Percentiles rank a stretch among this genome's conserved stretches.
phyloP scores from a whole-genome alignment of 1,140 invertebrate species.

The Penaeus vannamei region DNA sequence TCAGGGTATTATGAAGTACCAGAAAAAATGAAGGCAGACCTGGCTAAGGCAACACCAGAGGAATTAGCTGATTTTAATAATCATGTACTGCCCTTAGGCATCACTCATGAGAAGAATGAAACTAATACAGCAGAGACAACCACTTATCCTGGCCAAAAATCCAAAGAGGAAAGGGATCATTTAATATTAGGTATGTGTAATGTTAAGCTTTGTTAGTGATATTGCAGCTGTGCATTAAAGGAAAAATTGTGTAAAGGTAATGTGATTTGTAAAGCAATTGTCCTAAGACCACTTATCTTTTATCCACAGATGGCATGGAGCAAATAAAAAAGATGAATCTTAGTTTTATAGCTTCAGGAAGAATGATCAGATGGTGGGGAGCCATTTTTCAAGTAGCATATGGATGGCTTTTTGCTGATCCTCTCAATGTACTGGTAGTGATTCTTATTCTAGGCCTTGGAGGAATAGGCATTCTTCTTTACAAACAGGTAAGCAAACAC shows the following conservation, averaged over 20 bases:
- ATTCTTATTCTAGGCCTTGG: constrained; percentile 48
- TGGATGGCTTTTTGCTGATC: constrained; percentile 30
- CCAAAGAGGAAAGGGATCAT: no score
- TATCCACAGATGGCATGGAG: constrained; percentile 48
- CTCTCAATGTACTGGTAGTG: constrained; percentile 49
- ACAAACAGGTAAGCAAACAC: constrained; percentile 49
- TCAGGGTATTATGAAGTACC: constrained; percentile 60
- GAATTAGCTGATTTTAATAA: constrained; percentile 31
- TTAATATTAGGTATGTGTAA: no score
- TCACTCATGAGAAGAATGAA: constrained; percentile 58
- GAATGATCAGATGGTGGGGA: constrained; percentile 44
- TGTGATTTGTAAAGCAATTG: not conserved
- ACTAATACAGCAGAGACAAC: not conserved
- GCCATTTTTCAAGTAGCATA: constrained; percentile 17
- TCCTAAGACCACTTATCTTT: not conserved
- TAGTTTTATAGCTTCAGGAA: constrained; percentile 55
- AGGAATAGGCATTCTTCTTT: constrained; percentile 37
- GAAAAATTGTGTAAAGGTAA: no score
- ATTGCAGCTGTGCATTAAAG: no score
- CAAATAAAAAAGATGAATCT: constrained; percentile 51
- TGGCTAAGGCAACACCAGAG: constrained; percentile 45
- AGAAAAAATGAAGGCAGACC: constrained; percentile 44
- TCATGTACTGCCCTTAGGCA: constrained; percentile 40
- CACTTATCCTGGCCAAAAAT: not conserved
- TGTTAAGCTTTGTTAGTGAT: no score